Percentiles rank a stretch among this genome's conserved stretches.
Evolutionary conservation across 2,113 vertebrate species (phyloP).

Genomic region (Antechinus flavipes): DNA sequence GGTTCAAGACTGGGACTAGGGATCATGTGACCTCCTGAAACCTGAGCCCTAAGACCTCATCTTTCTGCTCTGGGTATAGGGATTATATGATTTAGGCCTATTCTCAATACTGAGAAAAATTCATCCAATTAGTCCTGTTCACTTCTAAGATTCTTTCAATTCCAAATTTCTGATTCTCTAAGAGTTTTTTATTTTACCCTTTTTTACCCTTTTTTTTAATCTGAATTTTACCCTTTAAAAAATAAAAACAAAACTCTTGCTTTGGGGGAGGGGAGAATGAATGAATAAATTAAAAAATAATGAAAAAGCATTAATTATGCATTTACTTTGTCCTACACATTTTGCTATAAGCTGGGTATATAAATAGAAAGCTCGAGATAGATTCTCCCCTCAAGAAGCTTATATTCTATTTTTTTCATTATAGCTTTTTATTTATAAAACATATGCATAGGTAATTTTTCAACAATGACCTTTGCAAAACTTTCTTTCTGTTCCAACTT

Average conservation of each 20-base stretch:
- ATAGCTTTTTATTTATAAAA: too few species aligned
- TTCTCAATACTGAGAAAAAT: too few species aligned
- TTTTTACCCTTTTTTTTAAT: background rate
- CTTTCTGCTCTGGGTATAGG: too few species aligned
- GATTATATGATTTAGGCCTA: too few species aligned
- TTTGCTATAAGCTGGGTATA: background rate
- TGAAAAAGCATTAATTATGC: background rate
- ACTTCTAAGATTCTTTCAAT: background rate
- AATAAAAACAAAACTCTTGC: background rate
- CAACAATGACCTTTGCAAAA: too few species aligned
- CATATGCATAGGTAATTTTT: too few species aligned
- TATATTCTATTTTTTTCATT: background rate
- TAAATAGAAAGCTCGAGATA: background rate
- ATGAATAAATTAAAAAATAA: background rate
- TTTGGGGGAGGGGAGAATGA: background rate
- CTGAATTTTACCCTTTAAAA: background rate
- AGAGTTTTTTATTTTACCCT: background rate
- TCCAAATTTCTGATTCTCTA: background rate
- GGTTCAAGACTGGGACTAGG: too few species aligned
- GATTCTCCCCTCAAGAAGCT: background rate
- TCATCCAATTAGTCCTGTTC: too few species aligned
- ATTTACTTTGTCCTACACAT: background rate
- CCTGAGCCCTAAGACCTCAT: too few species aligned
- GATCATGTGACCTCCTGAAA: too few species aligned
- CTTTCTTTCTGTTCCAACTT: too few species aligned